Evolutionary conservation across 1,140 invertebrate species (phyloP).

Genomic region (Penaeus chinensis): DNA sequence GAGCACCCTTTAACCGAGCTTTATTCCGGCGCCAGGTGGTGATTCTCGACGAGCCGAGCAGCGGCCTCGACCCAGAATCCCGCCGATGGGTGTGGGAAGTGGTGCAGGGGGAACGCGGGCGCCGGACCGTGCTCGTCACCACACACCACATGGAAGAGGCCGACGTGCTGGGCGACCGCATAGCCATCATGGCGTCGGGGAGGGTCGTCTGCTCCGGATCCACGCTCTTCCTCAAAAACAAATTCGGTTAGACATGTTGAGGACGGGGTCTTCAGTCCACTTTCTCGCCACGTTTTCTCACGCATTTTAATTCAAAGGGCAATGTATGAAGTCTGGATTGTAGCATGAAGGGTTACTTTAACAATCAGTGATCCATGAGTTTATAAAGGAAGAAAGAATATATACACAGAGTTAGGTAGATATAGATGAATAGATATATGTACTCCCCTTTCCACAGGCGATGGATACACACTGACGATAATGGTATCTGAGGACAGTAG

Average conservation of each 20-base stretch:
- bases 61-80: constrained; percentile 74
- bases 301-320: too few species aligned
- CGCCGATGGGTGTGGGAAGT: constrained; percentile 76
- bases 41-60: constrained; percentile 73
- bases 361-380: too few species aligned
- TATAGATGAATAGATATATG: neutral
- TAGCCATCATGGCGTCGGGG: constrained; percentile 78
- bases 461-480: constrained; percentile 59
- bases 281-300: too few species aligned
- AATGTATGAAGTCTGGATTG: too few species aligned
- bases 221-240: constrained; percentile 75
- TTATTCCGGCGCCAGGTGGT: constrained; percentile 66
- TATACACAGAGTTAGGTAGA: neutral
- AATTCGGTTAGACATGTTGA: constrained; percentile 68
- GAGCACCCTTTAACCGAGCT: neutral
- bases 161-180: constrained; percentile 77
- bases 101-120: constrained; percentile 55
- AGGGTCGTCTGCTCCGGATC: constrained; percentile 75
- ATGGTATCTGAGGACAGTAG: constrained; percentile 34
- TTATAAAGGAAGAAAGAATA: too few species aligned
- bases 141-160: constrained; percentile 75
- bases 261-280: too few species aligned
- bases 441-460: constrained; percentile 40
- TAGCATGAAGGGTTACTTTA: too few species aligned
- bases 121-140: constrained; percentile 77